phyloP scores from a whole-genome alignment of 2,113 vertebrate genomes.

The Menura novaehollandiae region DNA sequence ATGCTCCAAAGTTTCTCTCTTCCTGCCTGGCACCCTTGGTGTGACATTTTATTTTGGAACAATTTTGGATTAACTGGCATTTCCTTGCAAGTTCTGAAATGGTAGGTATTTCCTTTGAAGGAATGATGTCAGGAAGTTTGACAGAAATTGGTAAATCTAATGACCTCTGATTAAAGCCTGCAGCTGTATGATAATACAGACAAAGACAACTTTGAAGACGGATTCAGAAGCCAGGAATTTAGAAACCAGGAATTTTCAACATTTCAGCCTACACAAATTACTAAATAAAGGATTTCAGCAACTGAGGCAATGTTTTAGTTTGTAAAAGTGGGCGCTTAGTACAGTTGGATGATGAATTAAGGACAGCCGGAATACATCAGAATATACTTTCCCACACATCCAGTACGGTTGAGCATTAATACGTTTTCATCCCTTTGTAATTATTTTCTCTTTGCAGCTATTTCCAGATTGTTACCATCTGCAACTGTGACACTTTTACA shows the following conservation, averaged over 20 bases:
- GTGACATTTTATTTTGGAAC: constrained; percentile 41
- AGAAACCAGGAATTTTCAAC: constrained; percentile 23
- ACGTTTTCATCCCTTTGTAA: constrained; percentile 62
- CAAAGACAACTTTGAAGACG: constrained; percentile 40
- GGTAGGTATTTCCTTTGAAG: constrained; percentile 53
- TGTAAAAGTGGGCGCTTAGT: constrained; percentile 52
- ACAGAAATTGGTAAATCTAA: constrained; percentile 45
- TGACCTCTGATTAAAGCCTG: constrained; percentile 67
- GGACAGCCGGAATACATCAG: constrained; percentile 61
- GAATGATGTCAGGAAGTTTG: constrained; percentile 24
- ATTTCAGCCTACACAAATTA: constrained; percentile 47
- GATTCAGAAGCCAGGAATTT: constrained; percentile 53
- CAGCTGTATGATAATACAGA: constrained; percentile 50
- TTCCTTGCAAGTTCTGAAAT: constrained; percentile 45
- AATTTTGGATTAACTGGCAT: not conserved
- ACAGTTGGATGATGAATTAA: constrained; percentile 63
- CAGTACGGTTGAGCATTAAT: constrained; percentile 52
- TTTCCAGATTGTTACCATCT: constrained; percentile 75
- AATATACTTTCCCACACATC: constrained; percentile 55
- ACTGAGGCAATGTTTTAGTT: constrained; percentile 53
- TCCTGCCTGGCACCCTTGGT: not conserved
- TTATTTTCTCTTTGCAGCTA: constrained; percentile 70
- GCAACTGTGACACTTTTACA: constrained; percentile 66
- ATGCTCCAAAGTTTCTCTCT: not conserved
- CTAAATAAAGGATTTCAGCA: constrained; percentile 52